Conservation (phyloP, 2,113 vertebrate species). For the Channa argus region DNA sequence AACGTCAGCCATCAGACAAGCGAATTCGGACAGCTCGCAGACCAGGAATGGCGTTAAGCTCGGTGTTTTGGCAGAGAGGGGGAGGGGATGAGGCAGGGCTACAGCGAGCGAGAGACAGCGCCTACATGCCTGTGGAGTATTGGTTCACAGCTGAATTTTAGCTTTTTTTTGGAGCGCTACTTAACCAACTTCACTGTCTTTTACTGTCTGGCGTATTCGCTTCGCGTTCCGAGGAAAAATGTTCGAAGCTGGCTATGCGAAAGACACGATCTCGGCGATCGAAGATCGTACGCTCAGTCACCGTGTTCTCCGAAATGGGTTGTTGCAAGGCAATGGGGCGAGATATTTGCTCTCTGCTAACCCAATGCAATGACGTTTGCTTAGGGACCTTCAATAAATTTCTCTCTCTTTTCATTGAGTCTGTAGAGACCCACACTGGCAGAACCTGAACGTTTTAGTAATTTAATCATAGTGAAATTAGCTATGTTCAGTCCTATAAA, state of each 20-base stretch:
- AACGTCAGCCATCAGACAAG: constrained; percentile 59
- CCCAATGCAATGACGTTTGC: constrained; percentile 48
- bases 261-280: constrained; percentile 39
- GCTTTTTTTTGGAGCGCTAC: constrained; percentile 12
- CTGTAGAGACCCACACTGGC: neutral
- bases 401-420: neutral
- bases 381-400: constrained; percentile 66
- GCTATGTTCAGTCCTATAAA: too few relatives aligned
- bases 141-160: constrained; percentile 14
- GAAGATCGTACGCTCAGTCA: constrained; percentile 31
- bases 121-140: constrained; percentile 50
- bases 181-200: neutral
- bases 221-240: constrained; percentile 35
- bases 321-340: constrained; percentile 52
- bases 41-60: constrained; percentile 58
- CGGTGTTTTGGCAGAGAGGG: constrained; percentile 71
- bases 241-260: constrained; percentile 24
- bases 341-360: constrained; percentile 34
- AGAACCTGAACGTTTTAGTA: too few relatives aligned
- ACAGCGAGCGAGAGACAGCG: constrained; percentile 49
- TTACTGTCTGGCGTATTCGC: neutral
- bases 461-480: too few relatives aligned
- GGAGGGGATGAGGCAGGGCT: constrained; percentile 71
- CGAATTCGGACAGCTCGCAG: constrained; percentile 57
- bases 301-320: constrained; percentile 50